phyloP scores from a whole-genome alignment of 2,888 invertebrate species.

The Oxycera nigricornis region DNA sequence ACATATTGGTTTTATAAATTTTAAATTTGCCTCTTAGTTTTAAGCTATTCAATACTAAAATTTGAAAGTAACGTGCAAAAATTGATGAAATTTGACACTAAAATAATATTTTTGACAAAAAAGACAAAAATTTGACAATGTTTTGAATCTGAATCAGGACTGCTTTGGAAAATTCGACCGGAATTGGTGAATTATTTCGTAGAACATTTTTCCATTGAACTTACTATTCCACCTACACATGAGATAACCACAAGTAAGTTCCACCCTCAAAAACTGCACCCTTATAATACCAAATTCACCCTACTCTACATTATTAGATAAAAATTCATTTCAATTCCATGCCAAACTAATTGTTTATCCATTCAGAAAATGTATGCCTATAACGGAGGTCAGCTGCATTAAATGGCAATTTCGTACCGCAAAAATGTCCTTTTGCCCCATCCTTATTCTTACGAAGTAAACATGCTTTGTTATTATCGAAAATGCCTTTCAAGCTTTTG shows the following conservation, averaged over 20 bases:
- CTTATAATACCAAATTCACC: too few relatives aligned
- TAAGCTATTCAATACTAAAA: background rate
- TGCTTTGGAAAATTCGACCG: too few relatives aligned
- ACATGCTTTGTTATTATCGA: background rate
- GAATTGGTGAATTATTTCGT: too few relatives aligned
- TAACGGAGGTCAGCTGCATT: constrained; percentile 3
- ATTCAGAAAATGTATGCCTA: constrained; percentile 11
- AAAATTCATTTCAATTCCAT: background rate
- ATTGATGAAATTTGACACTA: background rate
- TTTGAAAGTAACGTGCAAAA: background rate
- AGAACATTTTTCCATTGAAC: too few relatives aligned
- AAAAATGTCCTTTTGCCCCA: background rate
- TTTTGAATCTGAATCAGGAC: too few relatives aligned
- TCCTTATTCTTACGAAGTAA: background rate
- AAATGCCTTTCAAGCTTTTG: background rate
- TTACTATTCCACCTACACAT: too few relatives aligned
- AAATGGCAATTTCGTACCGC: constrained; percentile 9
- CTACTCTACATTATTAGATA: background rate
- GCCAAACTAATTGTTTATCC: constrained; percentile 9
- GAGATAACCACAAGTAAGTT: background rate
- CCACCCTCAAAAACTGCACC: background rate
- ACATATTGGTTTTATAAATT: background rate
- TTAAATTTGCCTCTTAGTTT: too few relatives aligned
- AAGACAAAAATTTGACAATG: background rate
- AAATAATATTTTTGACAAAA: background rate